Conservation (phyloP, 2,888 invertebrate genomes). For the Scaptomyza tumidula region DNA sequence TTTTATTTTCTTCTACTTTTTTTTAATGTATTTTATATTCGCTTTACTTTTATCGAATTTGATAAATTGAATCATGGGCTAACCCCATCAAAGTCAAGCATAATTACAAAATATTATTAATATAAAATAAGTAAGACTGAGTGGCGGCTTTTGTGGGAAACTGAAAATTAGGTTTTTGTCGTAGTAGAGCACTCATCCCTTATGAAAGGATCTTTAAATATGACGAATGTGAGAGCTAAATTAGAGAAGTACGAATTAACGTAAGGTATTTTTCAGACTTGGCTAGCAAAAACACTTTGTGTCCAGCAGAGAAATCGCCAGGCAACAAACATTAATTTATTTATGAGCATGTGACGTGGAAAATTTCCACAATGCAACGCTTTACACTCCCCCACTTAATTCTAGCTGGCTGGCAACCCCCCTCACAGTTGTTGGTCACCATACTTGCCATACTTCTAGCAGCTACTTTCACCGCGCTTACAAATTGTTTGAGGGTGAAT, state of each 20-base stretch:
- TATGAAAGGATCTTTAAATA: too few relatives aligned
- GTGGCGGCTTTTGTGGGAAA: not conserved
- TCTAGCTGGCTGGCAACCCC: slow-evolving; percentile 16
- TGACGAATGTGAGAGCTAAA: too few relatives aligned
- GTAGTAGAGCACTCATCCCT: not conserved
- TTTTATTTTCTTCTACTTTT: slow-evolving; percentile 26
- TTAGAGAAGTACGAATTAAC: not conserved
- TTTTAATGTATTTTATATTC: slow-evolving; percentile 33
- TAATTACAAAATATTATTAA: slow-evolving; percentile 36
- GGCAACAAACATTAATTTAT: slow-evolving; percentile 69
- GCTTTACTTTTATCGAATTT: slow-evolving; percentile 60
- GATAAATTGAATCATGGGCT: slow-evolving; percentile 67
- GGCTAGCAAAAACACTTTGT: too few relatives aligned
- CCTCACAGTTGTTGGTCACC: slow-evolving; percentile 26
- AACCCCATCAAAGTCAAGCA: slow-evolving; percentile 62
- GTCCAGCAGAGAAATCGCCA: slow-evolving; percentile 25
- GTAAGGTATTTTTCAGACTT: not conserved
- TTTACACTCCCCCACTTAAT: slow-evolving; percentile 6
- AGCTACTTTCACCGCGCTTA: slow-evolving; percentile 65
- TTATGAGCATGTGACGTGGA: slow-evolving; percentile 71
- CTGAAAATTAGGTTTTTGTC: not conserved
- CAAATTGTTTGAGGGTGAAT: slow-evolving; percentile 81
- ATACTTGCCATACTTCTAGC: slow-evolving; percentile 25
- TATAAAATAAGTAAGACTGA: not conserved
- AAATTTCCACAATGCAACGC: not conserved